phyloP scores from a whole-genome alignment of 2,888 invertebrate species.

The Leucophora obtusa region DNA sequence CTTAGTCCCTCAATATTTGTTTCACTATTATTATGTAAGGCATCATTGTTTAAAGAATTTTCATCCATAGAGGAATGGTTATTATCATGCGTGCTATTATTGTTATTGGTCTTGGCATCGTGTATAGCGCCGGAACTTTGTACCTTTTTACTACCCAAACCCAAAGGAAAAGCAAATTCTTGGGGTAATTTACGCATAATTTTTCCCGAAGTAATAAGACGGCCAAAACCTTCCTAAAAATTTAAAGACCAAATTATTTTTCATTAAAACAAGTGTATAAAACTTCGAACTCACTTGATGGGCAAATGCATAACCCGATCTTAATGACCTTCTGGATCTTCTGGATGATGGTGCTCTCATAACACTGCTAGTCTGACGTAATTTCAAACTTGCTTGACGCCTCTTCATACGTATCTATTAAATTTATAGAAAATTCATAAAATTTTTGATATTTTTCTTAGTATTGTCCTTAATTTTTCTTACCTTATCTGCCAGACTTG shows the following conservation, averaged over 20 bases:
- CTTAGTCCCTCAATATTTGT: conserved; percentile 73
- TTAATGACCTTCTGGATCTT: conserved; percentile 92
- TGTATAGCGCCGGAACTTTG: conserved; percentile 65
- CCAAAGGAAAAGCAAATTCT: conserved; percentile 87
- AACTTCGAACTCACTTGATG: conserved; percentile 83
- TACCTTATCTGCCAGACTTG: conserved; percentile 90
- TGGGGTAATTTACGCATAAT: conserved; percentile 94
- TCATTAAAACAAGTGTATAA: not conserved
- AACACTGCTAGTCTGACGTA: conserved; percentile 87
- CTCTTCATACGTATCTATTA: conserved; percentile 89
- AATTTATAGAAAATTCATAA: not conserved
- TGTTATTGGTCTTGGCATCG: conserved; percentile 66
- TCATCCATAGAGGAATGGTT: conserved; percentile 72
- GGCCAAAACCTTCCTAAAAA: conserved; percentile 91
- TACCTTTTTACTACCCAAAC: conserved; percentile 79
- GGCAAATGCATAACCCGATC: conserved; percentile 98
- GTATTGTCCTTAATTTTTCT: not conserved
- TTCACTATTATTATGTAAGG: conserved; percentile 51
- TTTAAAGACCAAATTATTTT: conserved; percentile 1
- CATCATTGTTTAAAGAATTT: conserved; percentile 53
- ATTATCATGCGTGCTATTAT: conserved; percentile 68
- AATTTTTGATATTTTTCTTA: not conserved
- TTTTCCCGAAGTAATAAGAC: conserved; percentile 97
- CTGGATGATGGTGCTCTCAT: conserved; percentile 92
- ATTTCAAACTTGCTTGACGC: conserved; percentile 83